Conservation (phyloP, 2,888 invertebrate species). For the Orthosia gracilis region DNA sequence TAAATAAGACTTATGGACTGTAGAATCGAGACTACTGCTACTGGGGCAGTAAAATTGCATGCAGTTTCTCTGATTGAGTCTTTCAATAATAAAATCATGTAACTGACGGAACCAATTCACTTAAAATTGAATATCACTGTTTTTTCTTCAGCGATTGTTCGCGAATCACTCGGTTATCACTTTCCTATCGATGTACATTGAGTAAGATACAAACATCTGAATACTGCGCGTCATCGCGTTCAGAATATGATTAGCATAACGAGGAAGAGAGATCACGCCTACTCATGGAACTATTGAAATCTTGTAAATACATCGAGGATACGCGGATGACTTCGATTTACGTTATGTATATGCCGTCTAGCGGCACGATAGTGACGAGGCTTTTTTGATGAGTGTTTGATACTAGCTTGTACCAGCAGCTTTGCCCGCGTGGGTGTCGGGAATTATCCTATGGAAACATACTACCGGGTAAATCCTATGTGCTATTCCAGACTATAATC, state of each 20-base stretch:
- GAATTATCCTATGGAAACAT: no score
- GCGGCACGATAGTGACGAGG: not conserved
- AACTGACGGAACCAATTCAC: constrained; percentile 20
- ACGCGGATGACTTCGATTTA: not conserved
- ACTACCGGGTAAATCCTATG: no score
- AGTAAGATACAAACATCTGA: constrained; percentile 59
- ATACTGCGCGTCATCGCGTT: constrained; percentile 75
- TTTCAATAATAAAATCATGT: not conserved
- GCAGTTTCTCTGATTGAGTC: not conserved
- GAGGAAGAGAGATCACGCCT: constrained; percentile 71
- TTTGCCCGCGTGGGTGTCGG: no score
- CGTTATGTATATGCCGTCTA: not conserved
- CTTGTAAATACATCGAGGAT: constrained; percentile 18
- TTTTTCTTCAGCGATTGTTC: constrained; percentile 22
- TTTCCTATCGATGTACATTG: constrained; percentile 74
- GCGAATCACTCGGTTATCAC: constrained; percentile 76
- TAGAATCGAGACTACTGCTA: no score
- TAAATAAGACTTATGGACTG: no score
- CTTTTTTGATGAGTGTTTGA: not conserved
- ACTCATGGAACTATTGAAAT: constrained; percentile 59
- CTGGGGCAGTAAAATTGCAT: not conserved
- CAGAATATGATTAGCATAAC: constrained; percentile 77
- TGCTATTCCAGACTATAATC: no score
- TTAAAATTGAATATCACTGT: constrained; percentile 16
- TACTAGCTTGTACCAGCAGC: no score